A percentile compares a stretch with the other conserved stretches of the same genome.
phyloP scores from a whole-genome alignment of 2,113 vertebrate genomes.

The Empidonax alnorum region DNA sequence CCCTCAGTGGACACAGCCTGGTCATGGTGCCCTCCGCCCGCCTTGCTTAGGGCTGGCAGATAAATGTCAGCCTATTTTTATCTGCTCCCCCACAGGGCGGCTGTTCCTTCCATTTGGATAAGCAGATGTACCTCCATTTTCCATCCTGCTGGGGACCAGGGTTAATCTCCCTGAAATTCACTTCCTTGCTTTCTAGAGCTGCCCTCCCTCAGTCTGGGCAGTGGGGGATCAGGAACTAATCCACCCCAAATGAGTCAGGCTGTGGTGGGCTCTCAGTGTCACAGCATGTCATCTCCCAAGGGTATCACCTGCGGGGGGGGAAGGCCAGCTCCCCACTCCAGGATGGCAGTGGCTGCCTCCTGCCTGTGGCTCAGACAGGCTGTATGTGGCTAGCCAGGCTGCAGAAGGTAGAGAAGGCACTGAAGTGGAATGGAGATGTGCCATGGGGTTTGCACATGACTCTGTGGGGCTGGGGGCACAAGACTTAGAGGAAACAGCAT shows the following conservation, averaged over 20 bases:
- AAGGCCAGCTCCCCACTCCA: not conserved
- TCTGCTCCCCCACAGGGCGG: not conserved
- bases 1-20: not conserved
- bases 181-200: not conserved
- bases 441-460: not conserved
- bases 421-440: not conserved
- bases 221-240: not conserved
- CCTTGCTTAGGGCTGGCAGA: not conserved
- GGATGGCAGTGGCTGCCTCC: not conserved
- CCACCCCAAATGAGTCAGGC: not conserved
- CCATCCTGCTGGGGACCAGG: not conserved
- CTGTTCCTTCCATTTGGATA: not conserved
- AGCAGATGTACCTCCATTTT: conserved; percentile 50
- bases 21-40: fast-evolving
- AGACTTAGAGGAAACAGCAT: not conserved
- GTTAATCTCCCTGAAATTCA: conserved; percentile 64
- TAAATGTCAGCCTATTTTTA: conserved; percentile 62
- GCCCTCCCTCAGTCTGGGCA: not conserved
- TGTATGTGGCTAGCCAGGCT: not conserved
- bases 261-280: not conserved
- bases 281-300: fast-evolving
- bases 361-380: not conserved
- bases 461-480: not conserved
- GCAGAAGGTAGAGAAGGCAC: not conserved
- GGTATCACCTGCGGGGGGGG: not conserved